Evolutionary conservation across 1,140 invertebrate genomes (phyloP), one percentile per base, ranked within the genome.

Genomic region (Hyposmocoma kahamanoa): DNA sequence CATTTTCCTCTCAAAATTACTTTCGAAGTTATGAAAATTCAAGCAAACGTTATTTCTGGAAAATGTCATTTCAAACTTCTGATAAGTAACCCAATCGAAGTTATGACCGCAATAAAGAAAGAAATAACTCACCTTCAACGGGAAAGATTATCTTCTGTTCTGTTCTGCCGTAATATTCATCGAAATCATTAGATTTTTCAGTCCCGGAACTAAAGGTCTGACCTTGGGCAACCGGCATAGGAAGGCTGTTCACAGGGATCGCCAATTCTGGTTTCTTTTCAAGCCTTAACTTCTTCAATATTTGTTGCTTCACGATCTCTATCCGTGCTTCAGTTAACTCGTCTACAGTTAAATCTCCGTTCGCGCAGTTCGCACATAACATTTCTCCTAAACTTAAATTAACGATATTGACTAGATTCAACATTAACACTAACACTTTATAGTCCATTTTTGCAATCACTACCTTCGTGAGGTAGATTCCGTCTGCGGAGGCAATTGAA

Each of bases 241-340:
- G 92, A 56, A 94, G 73, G 18, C 89, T 88, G 53, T 89, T 88
- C 1, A 90, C 70, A 2, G 89, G 75, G 30, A 82, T 59, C 11
- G 71, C 74, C 15, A 79, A 75, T 6, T 67, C 63, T 42, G 94
- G 94, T 51, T 91, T 91, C 67, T 91, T 91, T 34, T 90, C 93
- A 1, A 95, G 69, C 47, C 93, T 77, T 34, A 95, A 67, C 69
- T 95, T 95, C 72, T 91, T 91, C 42, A 95, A 70, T 13, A 95
- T 95, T 76, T 95, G 93, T 58, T 93, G 90, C 67, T 95, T 95
- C 8, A 95, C 92, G 52, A 92, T 92, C 69, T 95, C 93, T 28
- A 94, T 90, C 43, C 93, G 74, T 15, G 87, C 71, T 30, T 88
- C 86, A 0, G 82, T 89, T 22, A 90, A 56, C 36, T 79, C 66